Evolutionary conservation across 2,797 vertebrate species (phyloP).

Genomic region (Chromis chromis): DNA sequence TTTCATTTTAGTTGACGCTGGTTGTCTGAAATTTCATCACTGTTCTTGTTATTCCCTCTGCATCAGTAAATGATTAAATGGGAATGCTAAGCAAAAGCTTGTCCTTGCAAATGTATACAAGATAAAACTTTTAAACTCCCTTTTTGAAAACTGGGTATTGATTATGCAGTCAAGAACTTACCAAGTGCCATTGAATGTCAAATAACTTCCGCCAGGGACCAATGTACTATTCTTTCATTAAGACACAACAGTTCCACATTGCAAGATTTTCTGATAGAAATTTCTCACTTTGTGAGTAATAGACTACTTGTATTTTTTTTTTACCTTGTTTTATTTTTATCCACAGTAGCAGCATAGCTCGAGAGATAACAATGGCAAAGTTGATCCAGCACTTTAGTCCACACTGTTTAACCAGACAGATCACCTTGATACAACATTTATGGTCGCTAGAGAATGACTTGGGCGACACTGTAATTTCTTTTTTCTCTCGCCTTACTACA

Average conservation of each 20-base stretch:
- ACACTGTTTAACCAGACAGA: neutral
- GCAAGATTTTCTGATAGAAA: no score
- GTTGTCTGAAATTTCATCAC: slow-evolving; percentile 49
- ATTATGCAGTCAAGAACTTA: slow-evolving; percentile 12
- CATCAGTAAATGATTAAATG: slow-evolving; percentile 34
- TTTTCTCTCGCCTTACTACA: no score
- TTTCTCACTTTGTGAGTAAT: neutral
- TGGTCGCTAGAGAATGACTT: no score
- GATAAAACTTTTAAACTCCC: slow-evolving; percentile 4
- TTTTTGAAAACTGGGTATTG: slow-evolving; percentile 21
- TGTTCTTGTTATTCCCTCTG: slow-evolving; percentile 27
- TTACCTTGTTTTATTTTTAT: neutral
- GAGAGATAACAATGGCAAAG: neutral
- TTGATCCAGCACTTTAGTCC: neutral
- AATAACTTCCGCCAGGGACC: neutral
- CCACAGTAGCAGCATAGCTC: neutral
- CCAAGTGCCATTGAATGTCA: slow-evolving; percentile 19
- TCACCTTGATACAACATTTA: neutral
- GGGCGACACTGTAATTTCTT: no score
- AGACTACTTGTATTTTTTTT: neutral
- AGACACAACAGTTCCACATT: neutral
- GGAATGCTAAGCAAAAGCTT: slow-evolving; percentile 1
- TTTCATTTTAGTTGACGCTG: slow-evolving; percentile 27
- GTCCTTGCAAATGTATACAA: slow-evolving; percentile 7
- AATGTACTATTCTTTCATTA: neutral